Evolutionary conservation across 2,888 invertebrate genomes (phyloP).

Genomic region (Nymphalis c-album): DNA sequence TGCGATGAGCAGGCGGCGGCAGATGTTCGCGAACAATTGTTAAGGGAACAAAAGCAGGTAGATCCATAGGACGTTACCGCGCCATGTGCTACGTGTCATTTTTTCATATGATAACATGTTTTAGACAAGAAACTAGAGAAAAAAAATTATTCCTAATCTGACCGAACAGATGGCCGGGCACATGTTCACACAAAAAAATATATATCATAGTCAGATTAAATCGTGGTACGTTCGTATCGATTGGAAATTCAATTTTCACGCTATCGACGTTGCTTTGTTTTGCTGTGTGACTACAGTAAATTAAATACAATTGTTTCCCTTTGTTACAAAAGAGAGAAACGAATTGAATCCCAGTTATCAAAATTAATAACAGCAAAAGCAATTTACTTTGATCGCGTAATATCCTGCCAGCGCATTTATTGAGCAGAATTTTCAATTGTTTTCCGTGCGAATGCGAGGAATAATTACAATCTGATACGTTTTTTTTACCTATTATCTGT

Average conservation of each 20-base stretch:
- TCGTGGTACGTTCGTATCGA: slow-evolving; percentile 41
- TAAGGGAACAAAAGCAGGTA: slow-evolving; percentile 77
- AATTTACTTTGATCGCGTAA: slow-evolving; percentile 76
- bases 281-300: slow-evolving; percentile 65
- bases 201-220: slow-evolving; percentile 28
- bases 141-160: slow-evolving; percentile 73
- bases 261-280: slow-evolving; percentile 59
- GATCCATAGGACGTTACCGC: slow-evolving; percentile 57
- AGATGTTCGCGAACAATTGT: slow-evolving; percentile 76
- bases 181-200: slow-evolving; percentile 66
- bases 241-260: slow-evolving; percentile 56
- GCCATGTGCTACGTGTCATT: slow-evolving; percentile 79
- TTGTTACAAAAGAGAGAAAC: slow-evolving; percentile 81
- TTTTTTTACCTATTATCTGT: slow-evolving; percentile 27
- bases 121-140: slow-evolving; percentile 66
- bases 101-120: slow-evolving; percentile 71
- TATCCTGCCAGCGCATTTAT: slow-evolving; percentile 70
- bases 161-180: slow-evolving; percentile 75
- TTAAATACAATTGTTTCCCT: slow-evolving; percentile 79
- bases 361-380: slow-evolving; percentile 79
- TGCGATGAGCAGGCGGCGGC: slow-evolving; percentile 67
- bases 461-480: slow-evolving; percentile 40
- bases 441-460: slow-evolving; percentile 52
- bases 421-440: slow-evolving; percentile 65
- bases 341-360: slow-evolving; percentile 79